Evolutionary conservation across 1,140 invertebrate species (phyloP).

Genomic region (Pissodes strobi): DNA sequence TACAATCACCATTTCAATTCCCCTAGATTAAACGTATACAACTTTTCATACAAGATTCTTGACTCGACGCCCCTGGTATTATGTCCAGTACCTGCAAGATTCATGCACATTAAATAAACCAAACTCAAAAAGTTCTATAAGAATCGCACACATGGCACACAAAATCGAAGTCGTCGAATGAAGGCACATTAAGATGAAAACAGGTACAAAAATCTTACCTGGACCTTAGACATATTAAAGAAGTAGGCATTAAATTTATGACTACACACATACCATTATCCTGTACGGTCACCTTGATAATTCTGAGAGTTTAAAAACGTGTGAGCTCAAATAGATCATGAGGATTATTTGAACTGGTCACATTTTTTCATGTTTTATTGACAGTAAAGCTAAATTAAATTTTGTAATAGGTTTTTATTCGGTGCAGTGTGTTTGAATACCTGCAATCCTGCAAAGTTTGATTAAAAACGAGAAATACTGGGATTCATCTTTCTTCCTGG

Average conservation of each 20-base stretch:
- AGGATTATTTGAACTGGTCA: too few species aligned
- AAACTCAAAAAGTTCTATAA: slow-evolving; percentile 16
- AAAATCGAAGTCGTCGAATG: slow-evolving; percentile 31
- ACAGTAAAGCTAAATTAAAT: too few species aligned
- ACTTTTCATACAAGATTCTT: too few species aligned
- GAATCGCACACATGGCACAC: slow-evolving; percentile 18
- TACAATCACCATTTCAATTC: too few species aligned
- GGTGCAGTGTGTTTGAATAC: too few species aligned
- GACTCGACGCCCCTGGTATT: too few species aligned
- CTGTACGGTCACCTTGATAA: slow-evolving; percentile 29
- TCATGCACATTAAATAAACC: slow-evolving; percentile 19
- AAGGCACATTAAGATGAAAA: slow-evolving; percentile 32
- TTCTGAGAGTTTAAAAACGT: neutral
- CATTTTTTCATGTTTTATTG: too few species aligned
- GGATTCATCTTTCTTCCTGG: too few species aligned
- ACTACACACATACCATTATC: slow-evolving; percentile 27
- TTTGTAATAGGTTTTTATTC: too few species aligned
- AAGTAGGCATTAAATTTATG: slow-evolving; percentile 28
- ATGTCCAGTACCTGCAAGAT: neutral
- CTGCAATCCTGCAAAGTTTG: too few species aligned
- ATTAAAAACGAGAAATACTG: too few species aligned
- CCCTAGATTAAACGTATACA: too few species aligned
- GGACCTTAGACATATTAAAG: slow-evolving; percentile 21
- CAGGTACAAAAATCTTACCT: slow-evolving; percentile 36
- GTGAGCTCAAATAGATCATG: neutral